A percentile compares a stretch with the other conserved stretches of the same genome.
These are phyloP conservation scores for Serrognathus titanus DNA, from an alignment of 2,888 invertebrate species.

Conservation along the genomic window DNA sequence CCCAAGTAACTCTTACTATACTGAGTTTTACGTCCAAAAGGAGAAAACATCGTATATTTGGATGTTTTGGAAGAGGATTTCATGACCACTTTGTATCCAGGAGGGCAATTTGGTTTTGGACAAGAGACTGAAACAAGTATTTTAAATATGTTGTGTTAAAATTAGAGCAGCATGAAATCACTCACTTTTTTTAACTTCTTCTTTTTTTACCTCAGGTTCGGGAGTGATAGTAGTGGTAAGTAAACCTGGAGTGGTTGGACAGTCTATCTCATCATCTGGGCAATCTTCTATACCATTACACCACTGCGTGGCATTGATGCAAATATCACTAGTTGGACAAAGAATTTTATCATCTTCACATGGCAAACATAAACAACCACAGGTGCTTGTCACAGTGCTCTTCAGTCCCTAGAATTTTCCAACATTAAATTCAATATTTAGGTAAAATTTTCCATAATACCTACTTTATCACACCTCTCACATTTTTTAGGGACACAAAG, in stretches of 20 bases:
- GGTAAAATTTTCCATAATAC: constrained; percentile 15
- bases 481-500: constrained; percentile 69
- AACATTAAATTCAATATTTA: neutral
- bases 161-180: neutral
- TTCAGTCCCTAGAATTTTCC: constrained; percentile 50
- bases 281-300: constrained; percentile 81
- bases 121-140: constrained; percentile 35
- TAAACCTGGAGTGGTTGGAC: constrained; percentile 38
- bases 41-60: constrained; percentile 50
- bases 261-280: constrained; percentile 75
- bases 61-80: constrained; percentile 34
- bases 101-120: constrained; percentile 51
- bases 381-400: constrained; percentile 58
- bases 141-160: too few species aligned
- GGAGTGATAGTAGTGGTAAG: constrained; percentile 23
- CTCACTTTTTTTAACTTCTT: constrained; percentile 7
- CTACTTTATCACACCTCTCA: constrained; percentile 59
- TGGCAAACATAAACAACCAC: constrained; percentile 70
- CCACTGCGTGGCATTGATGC: constrained; percentile 68
- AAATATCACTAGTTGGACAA: constrained; percentile 72
- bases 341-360: constrained; percentile 64
- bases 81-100: constrained; percentile 51
- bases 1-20: neutral
- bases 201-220: neutral
- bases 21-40: constrained; percentile 14